Percentiles rank a stretch among this genome's conserved stretches.
Evolutionary conservation across 2,888 invertebrate genomes (phyloP).

Genomic region (Drosophila anomelani): DNA sequence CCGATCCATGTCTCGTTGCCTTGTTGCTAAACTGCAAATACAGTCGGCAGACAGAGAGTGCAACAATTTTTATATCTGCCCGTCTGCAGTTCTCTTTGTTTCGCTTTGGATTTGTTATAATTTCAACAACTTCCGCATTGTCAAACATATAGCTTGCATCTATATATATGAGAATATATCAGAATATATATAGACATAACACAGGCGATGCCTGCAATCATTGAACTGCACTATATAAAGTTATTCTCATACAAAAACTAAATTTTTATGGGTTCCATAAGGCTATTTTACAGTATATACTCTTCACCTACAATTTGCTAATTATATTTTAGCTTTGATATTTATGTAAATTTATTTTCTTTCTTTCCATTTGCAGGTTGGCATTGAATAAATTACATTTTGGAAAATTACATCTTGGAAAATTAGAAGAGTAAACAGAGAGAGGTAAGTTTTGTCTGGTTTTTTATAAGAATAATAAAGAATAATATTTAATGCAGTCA

Average conservation of each 20-base stretch:
- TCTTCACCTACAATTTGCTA: conserved; percentile 9
- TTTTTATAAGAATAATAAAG: too few species aligned
- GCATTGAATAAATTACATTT: conserved; percentile 14
- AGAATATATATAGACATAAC: conserved; percentile 7
- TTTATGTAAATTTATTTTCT: conserved; percentile 18
- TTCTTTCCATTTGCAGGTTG: conserved; percentile 38
- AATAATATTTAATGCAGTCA: not conserved
- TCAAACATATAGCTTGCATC: conserved; percentile 64
- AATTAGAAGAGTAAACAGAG: conserved; percentile 20
- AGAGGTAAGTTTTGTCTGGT: conserved; percentile 28
- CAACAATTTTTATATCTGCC: conserved; percentile 43
- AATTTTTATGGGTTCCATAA: conserved; percentile 21
- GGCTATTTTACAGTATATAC: conserved; percentile 25
- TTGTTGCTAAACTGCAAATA: conserved; percentile 67
- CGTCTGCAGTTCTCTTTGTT: conserved; percentile 71
- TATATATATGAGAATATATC: not conserved
- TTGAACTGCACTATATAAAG: conserved; percentile 58
- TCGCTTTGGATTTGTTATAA: conserved; percentile 74
- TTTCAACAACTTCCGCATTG: conserved; percentile 77
- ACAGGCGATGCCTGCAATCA: conserved; percentile 64
- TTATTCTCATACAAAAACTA: conserved; percentile 29
- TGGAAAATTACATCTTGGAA: conserved; percentile 17
- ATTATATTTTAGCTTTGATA: conserved; percentile 34
- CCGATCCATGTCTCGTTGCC: conserved; percentile 56
- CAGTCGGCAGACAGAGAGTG: conserved; percentile 48